Base-by-base conservation (phyloP, 1,140 invertebrate species). In the Mactra quadrangularis region DNA sequence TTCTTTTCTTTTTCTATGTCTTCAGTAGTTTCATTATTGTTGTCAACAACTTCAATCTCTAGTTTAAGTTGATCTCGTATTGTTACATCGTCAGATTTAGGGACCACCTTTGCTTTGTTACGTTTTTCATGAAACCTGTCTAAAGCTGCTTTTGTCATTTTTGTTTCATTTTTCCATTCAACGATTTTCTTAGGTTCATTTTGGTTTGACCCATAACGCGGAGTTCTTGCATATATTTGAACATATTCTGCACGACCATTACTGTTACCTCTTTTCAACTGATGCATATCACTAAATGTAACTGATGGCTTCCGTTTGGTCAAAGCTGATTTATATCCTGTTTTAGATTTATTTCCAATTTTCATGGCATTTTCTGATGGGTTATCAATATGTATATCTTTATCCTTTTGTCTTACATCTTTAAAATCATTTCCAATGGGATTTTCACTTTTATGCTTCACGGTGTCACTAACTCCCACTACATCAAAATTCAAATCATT, bases 41-140 rank as follows among this genome's bases (percentile, higher is more conserved):
- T 76, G 59, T 81, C 77, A 47, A 81, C 55, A 27, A 81, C 53
- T n/a, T 81, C 47, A 15, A 81, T 81, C 31, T 81, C 50, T 9
- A 81, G 66, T 71, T 71, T 81, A 0, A 81, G 22, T 45, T 70
- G 68, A 33, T 81, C 77, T 27, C 66, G 33, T 19, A 71, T 59
- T 31, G 66, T 68, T 6, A 81, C 62, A 45, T 81, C 55, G 41
- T 75, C 53, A 2, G 72, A 0, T 6, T 7, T 6, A 9, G 35
- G 55, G n/a, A n/a, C n/a, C 27, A 38, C 19, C 27, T 13, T 17
- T 45, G 57, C 19, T 22, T 13, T 17, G 27, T 15, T 68, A 19
- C 45, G 19, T 33, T 68, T 22, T 50, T 47, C 41, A 1, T 11
- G 31, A 15, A 68, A 47, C 0, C 11, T 38, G 3, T 68, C 1